A percentile compares a stretch with the other conserved stretches of the same genome.
Conservation (phyloP, 2,113 vertebrate species). For the Tragelaphus strepsiceros region DNA sequence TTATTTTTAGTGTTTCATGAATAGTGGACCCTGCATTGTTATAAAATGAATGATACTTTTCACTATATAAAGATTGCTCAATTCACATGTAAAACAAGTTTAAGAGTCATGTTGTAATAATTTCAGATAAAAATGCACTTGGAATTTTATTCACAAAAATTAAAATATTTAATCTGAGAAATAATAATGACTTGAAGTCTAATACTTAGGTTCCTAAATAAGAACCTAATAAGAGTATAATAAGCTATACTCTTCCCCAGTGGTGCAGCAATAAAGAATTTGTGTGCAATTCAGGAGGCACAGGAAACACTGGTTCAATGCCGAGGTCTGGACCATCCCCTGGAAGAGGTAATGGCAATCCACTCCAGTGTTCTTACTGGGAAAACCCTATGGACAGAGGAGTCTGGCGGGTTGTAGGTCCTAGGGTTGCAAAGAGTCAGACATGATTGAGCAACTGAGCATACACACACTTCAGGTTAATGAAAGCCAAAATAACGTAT, state of each 20-base stretch:
- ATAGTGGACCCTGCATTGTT: background rate
- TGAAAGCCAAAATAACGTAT: background rate
- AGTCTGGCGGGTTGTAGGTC: background rate
- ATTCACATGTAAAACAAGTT: background rate
- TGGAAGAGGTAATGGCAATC: background rate
- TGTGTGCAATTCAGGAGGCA: background rate
- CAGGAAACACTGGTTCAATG: background rate
- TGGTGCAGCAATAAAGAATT: background rate
- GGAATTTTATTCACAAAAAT: background rate
- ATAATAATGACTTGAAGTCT: background rate
- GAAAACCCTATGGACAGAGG: background rate
- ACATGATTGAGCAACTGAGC: background rate
- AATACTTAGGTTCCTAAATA: background rate
- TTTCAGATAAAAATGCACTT: background rate
- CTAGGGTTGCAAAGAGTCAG: background rate
- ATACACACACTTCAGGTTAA: background rate
- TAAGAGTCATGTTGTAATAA: background rate
- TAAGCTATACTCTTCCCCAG: background rate
- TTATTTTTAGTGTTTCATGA: background rate
- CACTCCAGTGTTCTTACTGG: background rate
- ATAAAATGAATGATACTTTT: background rate
- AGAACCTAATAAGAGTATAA: background rate
- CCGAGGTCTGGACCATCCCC: background rate
- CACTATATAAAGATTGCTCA: background rate
- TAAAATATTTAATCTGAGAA: background rate